Evolutionary conservation across 2,113 vertebrate species (phyloP).

Genomic region (Brachyhypopomus occidentalis): DNA sequence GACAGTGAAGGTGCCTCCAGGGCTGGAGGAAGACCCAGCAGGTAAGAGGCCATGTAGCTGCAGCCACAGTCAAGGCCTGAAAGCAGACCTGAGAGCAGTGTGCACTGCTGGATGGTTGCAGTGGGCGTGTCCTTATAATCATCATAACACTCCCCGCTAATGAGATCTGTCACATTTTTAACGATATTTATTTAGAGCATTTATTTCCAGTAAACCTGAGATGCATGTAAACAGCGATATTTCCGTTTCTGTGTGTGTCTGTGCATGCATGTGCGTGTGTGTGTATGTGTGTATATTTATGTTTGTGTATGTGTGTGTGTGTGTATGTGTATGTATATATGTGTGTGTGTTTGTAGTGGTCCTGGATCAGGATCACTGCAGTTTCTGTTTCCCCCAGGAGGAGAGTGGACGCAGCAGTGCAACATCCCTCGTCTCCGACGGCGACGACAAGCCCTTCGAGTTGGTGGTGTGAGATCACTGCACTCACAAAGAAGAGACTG

Average conservation of each 20-base stretch:
- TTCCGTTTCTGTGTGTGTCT: too few species aligned
- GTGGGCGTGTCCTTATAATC: not conserved
- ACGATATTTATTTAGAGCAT: too few species aligned
- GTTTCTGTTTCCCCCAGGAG: conserved; percentile 84
- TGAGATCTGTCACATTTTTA: too few species aligned
- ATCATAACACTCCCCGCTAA: too few species aligned
- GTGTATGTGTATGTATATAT: not conserved
- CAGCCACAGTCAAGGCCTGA: too few species aligned
- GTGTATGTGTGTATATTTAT: too few species aligned
- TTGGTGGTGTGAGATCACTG: conserved; percentile 14
- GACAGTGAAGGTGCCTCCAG: not conserved
- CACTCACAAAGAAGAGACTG: not conserved
- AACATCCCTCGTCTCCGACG: conserved; percentile 60
- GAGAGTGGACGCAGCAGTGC: conserved; percentile 77
- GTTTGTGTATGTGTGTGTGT: too few species aligned
- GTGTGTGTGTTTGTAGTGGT: conserved; percentile 4
- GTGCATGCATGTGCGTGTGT: too few species aligned
- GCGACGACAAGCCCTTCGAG: conserved; percentile 50
- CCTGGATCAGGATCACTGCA: conserved; percentile 75
- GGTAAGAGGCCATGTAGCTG: conserved; percentile 6
- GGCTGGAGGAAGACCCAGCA: not conserved
- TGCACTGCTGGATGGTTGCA: not conserved
- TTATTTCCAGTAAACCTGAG: too few species aligned
- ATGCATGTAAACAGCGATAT: not conserved
- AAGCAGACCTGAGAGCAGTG: too few species aligned